Percentiles rank a stretch among this genome's conserved stretches.
Conservation (phyloP, 1,140 invertebrate species). For the Zaprionus vittiger region DNA sequence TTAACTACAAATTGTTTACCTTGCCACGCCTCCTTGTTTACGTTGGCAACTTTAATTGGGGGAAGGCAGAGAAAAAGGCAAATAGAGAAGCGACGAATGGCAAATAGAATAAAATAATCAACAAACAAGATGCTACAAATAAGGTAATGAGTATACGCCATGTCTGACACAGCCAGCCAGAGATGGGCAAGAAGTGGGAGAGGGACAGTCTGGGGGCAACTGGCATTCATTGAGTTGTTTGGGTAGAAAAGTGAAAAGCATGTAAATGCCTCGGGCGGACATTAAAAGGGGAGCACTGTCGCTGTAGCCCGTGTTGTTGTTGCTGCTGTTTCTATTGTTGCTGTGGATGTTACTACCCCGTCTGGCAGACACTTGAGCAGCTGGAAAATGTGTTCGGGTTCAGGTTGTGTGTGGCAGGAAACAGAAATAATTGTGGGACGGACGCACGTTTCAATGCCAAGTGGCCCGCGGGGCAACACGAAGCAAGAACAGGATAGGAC, state of each 20-base stretch:
- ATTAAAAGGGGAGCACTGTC: slow-evolving; percentile 31
- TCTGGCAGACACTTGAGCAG: slow-evolving; percentile 68
- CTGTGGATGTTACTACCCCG: slow-evolving; percentile 13
- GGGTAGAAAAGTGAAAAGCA: slow-evolving; percentile 76
- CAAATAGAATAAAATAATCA: slow-evolving; percentile 77
- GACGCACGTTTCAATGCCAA: slow-evolving; percentile 51
- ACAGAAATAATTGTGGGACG: slow-evolving; percentile 42
- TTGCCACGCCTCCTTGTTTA: background rate
- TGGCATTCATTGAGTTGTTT: slow-evolving; percentile 40
- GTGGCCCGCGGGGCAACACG: slow-evolving; percentile 53
- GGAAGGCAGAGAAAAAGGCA: slow-evolving; percentile 30
- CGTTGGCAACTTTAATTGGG: slow-evolving; percentile 32
- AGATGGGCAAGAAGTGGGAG: background rate
- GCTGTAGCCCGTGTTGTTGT: background rate
- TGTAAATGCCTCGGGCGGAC: slow-evolving; percentile 67
- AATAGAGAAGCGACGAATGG: slow-evolving; percentile 47
- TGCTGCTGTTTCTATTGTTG: slow-evolving; percentile 11
- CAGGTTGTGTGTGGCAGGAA: slow-evolving; percentile 20
- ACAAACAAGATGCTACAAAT: slow-evolving; percentile 69
- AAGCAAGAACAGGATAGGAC: background rate
- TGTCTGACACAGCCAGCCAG: slow-evolving; percentile 46
- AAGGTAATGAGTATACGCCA: slow-evolving; percentile 72
- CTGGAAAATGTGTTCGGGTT: slow-evolving; percentile 42
- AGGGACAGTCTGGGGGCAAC: background rate
- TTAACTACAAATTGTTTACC: background rate